Evolutionary conservation across 2,888 invertebrate species (phyloP), one percentile per base, ranked within the genome.

Genomic region (Cremastinae sp.): DNA sequence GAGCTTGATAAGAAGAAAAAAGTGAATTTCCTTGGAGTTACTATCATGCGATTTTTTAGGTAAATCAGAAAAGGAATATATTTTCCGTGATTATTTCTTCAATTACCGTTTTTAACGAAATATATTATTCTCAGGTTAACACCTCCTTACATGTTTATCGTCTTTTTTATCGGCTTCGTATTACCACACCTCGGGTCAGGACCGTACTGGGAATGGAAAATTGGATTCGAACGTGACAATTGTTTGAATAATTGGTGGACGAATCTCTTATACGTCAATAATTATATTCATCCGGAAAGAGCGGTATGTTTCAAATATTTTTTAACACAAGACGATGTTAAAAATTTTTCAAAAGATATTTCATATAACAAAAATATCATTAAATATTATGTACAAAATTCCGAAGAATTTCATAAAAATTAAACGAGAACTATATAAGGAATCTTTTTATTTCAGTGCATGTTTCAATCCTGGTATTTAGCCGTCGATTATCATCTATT

Each of bases 201-300:
- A 5, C 88, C 87, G 3, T 81, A 80, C 14, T 88, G 87, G 87
- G 69, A 83, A 65, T 64, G 66, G 2, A 81, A 74, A 59, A 58
- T 84, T 5, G 81, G 68, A 14, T 49, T 68, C 3, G 83, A 85
- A 45, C 74, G 80, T 4, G 79, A 86, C 10, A 74, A 79, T 73
- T 84, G 86, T 71, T 51, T 64, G 49, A 55, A 79, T 28, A 77
- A 82, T 39, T 88, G 88, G 88, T 86, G 86, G 88, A 73, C 83
- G 3, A 87, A 85, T 80, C 68, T 87, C 0, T 70, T 88, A 3
- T 87, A 84, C 72, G 72, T 88, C 37, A 86, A 86, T 66, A 88
- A 87, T 78, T 87, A 85, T 65, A 66, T 87, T 12, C 78, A 81
- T 1, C 53, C 80, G 28, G 78, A 81, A 22, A 58, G 70, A 41